Percentiles rank a stretch among this genome's conserved stretches.
Evolutionary conservation across 53 echinoderm and acorn worm genomes (phyloP).

Genomic region (Paracentrotus lividus): DNA sequence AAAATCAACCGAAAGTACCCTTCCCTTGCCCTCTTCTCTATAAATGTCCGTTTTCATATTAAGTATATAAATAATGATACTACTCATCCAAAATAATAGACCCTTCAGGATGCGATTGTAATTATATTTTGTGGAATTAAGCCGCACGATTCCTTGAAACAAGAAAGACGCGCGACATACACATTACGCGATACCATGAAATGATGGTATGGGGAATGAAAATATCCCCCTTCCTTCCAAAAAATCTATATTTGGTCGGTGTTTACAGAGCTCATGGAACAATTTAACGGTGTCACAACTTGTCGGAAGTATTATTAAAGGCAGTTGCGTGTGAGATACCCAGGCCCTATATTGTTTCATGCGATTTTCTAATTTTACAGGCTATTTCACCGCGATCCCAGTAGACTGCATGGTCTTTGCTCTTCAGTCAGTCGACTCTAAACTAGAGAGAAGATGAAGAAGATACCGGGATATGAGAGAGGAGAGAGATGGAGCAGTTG

Average conservation of each 20-base stretch:
- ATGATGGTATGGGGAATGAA: background rate
- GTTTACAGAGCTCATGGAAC: constrained; percentile 17
- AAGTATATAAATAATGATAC: too few relatives aligned
- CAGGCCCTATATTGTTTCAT: constrained; percentile 61
- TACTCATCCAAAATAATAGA: background rate
- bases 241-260: constrained; percentile 43
- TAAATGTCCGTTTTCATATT: too few relatives aligned
- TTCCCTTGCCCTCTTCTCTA: too few relatives aligned
- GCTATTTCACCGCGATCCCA: constrained; percentile 54
- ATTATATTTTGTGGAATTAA: background rate
- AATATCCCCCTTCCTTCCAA: background rate
- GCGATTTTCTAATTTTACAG: constrained; percentile 67
- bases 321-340: constrained; percentile 22
- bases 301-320: constrained; percentile 61
- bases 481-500: constrained; percentile 5
- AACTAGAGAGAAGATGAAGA: background rate
- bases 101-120: background rate
- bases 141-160: background rate
- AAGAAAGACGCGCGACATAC: background rate
- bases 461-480: background rate
- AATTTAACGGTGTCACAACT: constrained; percentile 56
- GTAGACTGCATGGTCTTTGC: background rate
- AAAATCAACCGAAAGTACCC: too few relatives aligned
- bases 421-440: background rate
- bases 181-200: background rate